Percentiles rank a stretch among this genome's conserved stretches.
Evolutionary conservation across 1,140 invertebrate genomes (phyloP).

Genomic region (Dinoponera quadriceps): DNA sequence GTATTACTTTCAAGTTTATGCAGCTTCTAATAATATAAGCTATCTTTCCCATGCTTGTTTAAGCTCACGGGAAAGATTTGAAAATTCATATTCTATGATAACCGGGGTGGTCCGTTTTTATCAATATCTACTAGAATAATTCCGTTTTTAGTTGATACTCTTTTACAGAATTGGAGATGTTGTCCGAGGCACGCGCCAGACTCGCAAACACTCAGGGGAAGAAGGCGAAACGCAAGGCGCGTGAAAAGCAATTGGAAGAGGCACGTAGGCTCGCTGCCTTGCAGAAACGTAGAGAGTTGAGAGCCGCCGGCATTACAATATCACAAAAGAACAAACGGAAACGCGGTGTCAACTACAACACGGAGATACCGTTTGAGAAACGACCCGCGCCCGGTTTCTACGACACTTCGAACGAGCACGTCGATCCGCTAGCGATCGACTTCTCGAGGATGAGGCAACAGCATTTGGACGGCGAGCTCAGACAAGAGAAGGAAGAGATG

Average conservation of each 20-base stretch:
- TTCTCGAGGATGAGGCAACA: slow-evolving; percentile 96
- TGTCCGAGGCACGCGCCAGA: slow-evolving; percentile 98
- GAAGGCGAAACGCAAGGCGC: slow-evolving; percentile 99
- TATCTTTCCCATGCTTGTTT: too few relatives aligned
- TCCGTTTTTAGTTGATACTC: slow-evolving; percentile 70
- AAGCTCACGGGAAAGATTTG: too few relatives aligned
- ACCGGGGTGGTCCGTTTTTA: too few relatives aligned
- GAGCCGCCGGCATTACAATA: slow-evolving; percentile 98
- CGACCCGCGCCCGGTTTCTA: slow-evolving; percentile 96
- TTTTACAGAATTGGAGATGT: slow-evolving; percentile 96
- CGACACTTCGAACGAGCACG: slow-evolving; percentile 95
- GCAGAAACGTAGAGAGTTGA: slow-evolving; percentile 97
- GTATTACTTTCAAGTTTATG: too few relatives aligned
- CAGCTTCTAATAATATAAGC: too few relatives aligned
- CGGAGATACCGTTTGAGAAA: slow-evolving; percentile 99
- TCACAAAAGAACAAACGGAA: slow-evolving; percentile 91
- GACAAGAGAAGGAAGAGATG: slow-evolving; percentile 95
- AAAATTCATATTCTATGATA: too few relatives aligned
- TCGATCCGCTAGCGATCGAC: slow-evolving; percentile 95
- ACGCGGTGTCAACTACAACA: slow-evolving; percentile 98
- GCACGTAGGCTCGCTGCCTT: slow-evolving; percentile 97
- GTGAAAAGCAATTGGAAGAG: slow-evolving; percentile 99
- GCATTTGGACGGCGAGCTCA: slow-evolving; percentile 96
- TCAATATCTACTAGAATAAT: too few relatives aligned
- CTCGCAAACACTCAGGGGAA: slow-evolving; percentile 99